A percentile compares a stretch with the other conserved stretches of the same genome.
Conservation (phyloP, 2,113 vertebrate species). For the Zapus hudsonius region DNA sequence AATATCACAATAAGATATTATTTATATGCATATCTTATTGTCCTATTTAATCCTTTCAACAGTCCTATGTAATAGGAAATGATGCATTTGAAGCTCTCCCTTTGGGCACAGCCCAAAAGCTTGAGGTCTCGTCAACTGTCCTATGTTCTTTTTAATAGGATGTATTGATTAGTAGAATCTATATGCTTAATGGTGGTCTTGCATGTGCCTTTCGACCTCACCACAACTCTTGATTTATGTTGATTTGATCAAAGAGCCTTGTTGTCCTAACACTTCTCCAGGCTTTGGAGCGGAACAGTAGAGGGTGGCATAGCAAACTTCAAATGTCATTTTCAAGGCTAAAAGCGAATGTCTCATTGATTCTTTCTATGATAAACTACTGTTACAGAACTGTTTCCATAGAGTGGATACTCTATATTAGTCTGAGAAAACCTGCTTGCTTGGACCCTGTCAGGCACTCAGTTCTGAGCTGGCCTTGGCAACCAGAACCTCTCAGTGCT, state of each 20-base stretch:
- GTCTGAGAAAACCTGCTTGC: conserved; percentile 23
- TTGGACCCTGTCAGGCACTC: conserved; percentile 44
- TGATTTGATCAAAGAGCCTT: conserved; percentile 19
- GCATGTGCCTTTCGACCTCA: background rate
- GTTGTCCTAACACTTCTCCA: conserved; percentile 34
- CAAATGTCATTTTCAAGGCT: conserved; percentile 40
- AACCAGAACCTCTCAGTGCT: conserved; percentile 53
- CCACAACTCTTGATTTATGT: conserved; percentile 3
- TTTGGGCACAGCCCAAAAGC: background rate
- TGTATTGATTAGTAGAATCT: background rate
- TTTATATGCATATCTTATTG: no score
- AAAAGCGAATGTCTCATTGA: conserved; percentile 40
- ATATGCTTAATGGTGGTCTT: background rate
- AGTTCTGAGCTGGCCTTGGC: conserved; percentile 63
- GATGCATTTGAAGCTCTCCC: background rate
- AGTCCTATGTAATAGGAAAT: background rate
- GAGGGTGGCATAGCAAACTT: conserved; percentile 38
- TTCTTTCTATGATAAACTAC: conserved; percentile 42
- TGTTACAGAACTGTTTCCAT: conserved; percentile 56
- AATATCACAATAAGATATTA: no score
- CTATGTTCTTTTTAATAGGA: background rate
- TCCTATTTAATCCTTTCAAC: background rate
- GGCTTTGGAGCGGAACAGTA: conserved; percentile 23
- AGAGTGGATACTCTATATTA: conserved; percentile 55
- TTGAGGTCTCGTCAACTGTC: background rate